phyloP scores from a whole-genome alignment of 2,888 invertebrate genomes.

The Drosophila mettleri region DNA sequence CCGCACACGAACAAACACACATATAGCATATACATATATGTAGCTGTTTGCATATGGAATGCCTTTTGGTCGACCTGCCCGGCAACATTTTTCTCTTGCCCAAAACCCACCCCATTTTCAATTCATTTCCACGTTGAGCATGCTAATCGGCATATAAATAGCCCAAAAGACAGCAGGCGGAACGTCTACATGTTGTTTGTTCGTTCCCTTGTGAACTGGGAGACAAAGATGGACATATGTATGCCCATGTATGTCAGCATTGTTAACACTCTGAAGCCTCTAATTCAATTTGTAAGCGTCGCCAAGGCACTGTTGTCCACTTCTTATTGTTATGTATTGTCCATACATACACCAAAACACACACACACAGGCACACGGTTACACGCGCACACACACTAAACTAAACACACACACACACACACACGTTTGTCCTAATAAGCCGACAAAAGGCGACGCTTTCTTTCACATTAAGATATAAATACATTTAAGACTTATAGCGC shows the following conservation, averaged over 20 bases:
- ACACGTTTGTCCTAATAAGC: background rate
- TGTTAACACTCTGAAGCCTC: conserved; percentile 35
- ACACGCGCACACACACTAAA: background rate
- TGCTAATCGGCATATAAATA: conserved; percentile 64
- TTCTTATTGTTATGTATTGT: conserved; percentile 26
- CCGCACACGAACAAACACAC: background rate
- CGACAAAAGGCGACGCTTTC: conserved; percentile 17
- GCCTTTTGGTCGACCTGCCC: conserved; percentile 7
- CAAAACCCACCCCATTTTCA: conserved; percentile 10
- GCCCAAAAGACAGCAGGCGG: conserved; percentile 29
- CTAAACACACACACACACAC: conserved; percentile 15
- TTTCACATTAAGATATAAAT: conserved; percentile 22
- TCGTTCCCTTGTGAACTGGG: conserved; percentile 1
- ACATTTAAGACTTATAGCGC: conserved; percentile 34
- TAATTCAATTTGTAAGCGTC: conserved; percentile 49
- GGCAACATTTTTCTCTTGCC: background rate
- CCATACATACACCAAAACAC: background rate
- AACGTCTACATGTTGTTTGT: conserved; percentile 16
- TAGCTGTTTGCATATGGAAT: conserved; percentile 1
- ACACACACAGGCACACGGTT: background rate
- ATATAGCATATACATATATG: background rate
- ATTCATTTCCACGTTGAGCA: conserved; percentile 38
- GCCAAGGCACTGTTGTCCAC: conserved; percentile 10
- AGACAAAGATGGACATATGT: conserved; percentile 12
- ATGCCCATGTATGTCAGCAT: conserved; percentile 19